phyloP scores from a whole-genome alignment of 2,113 vertebrate genomes.

The Pogona vitticeps region DNA sequence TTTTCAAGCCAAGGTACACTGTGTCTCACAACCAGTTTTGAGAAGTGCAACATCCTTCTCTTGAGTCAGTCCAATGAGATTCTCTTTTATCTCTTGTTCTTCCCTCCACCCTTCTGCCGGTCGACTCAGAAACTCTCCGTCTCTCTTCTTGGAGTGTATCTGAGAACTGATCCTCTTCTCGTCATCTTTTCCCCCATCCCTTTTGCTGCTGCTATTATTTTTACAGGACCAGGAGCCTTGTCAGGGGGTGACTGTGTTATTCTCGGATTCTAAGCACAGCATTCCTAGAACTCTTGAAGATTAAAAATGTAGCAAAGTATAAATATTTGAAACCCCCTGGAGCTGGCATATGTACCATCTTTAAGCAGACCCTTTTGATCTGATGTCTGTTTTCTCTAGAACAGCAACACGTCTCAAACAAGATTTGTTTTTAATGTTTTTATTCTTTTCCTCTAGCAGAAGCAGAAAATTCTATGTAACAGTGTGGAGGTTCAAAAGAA shows the following conservation, averaged over 20 bases:
- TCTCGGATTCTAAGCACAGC: conserved; percentile 42
- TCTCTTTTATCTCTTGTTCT: not conserved
- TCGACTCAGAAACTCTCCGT: not conserved
- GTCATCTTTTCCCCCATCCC: conserved; percentile 7
- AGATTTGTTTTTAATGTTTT: not conserved
- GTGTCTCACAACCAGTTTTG: not conserved
- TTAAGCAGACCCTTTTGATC: conserved; percentile 79
- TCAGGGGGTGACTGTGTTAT: conserved; percentile 38
- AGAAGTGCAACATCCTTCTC: not conserved
- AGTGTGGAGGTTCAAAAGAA: conserved; percentile 6
- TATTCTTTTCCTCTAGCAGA: not conserved
- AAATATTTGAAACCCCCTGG: conserved; percentile 82
- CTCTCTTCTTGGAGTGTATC: not conserved
- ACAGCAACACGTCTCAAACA: conserved; percentile 44
- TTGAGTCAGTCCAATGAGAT: too few species aligned
- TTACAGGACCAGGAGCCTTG: conserved; percentile 39
- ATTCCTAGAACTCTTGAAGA: conserved; percentile 70
- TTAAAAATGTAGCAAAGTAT: conserved; percentile 81
- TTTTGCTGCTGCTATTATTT: not conserved
- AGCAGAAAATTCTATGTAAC: not conserved
- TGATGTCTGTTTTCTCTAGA: conserved; percentile 69
- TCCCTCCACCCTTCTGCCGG: too few species aligned
- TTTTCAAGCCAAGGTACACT: not conserved
- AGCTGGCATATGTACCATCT: conserved; percentile 77
- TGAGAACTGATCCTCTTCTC: not conserved